Evolutionary conservation across 2,797 vertebrate species (phyloP).

Genomic region (Spheniscus humboldti): DNA sequence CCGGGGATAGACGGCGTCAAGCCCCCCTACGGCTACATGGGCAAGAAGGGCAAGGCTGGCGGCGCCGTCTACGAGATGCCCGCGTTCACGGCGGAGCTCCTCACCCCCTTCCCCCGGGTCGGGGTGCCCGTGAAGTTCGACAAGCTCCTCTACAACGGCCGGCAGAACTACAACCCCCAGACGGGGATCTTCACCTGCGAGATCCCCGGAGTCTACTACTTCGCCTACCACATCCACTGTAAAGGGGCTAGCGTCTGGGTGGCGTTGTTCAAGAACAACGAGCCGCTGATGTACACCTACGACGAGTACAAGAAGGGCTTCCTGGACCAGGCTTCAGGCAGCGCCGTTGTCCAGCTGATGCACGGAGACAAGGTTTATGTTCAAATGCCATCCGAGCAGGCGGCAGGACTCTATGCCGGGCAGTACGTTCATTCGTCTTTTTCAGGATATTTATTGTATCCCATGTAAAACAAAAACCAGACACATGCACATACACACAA

Average conservation of each 20-base stretch:
- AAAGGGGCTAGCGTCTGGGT: conserved; percentile 97
- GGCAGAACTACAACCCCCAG: conserved; percentile 93
- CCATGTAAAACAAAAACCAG: conserved; percentile 78
- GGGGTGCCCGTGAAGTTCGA: conserved; percentile 92
- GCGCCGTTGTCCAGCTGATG: conserved; percentile 87
- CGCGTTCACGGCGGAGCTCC: conserved; percentile 90
- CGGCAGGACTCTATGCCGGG: conserved; percentile 93
- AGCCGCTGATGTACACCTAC: conserved; percentile 96
- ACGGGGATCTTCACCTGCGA: conserved; percentile 93
- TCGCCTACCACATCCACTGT: conserved; percentile 94
- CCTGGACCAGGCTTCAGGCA: conserved; percentile 96
- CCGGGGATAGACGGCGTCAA: conserved; percentile 82
- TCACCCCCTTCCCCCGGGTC: conserved; percentile 88
- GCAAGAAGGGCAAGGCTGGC: conserved; percentile 81
- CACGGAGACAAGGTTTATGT: conserved; percentile 89
- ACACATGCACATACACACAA: background rate
- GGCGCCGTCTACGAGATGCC: conserved; percentile 81
- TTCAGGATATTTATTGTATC: conserved; percentile 96
- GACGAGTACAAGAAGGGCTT: conserved; percentile 96
- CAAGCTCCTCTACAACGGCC: conserved; percentile 91
- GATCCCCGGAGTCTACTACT: conserved; percentile 94
- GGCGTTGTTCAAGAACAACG: conserved; percentile 93
- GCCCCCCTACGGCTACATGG: conserved; percentile 75
- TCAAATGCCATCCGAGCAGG: conserved; percentile 95
- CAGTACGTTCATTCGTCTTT: conserved; percentile 96